Evolutionary conservation across 2,797 vertebrate genomes (phyloP).

Genomic region (Hemitrygon akajei): DNA sequence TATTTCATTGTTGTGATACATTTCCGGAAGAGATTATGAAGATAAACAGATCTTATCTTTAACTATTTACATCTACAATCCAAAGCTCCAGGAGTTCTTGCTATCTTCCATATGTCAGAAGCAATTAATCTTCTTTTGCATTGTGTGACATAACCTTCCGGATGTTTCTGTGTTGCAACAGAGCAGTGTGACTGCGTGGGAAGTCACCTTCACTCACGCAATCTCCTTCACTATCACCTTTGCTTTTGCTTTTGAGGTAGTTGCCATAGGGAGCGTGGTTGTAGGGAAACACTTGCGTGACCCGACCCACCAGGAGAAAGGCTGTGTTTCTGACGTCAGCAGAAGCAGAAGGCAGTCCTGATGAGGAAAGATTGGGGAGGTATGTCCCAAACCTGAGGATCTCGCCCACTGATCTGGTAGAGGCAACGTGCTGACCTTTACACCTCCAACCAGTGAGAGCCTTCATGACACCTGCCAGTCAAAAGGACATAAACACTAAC

Average conservation of each 20-base stretch:
- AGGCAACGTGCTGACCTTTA: background rate
- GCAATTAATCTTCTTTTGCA: background rate
- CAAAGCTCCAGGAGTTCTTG: background rate
- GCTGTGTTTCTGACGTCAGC: background rate
- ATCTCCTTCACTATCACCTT: background rate
- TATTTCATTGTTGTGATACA: background rate
- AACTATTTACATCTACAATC: background rate
- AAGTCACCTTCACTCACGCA: conserved; percentile 19
- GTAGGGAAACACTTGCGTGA: conserved; percentile 22
- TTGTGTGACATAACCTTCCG: conserved; percentile 16
- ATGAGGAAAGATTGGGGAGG: background rate
- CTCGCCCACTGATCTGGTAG: background rate
- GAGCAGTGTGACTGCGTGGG: conserved; percentile 16
- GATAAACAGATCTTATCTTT: background rate
- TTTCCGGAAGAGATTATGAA: background rate
- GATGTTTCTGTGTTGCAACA: conserved; percentile 8
- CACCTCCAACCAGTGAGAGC: background rate
- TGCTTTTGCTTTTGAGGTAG: background rate
- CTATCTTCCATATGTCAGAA: background rate
- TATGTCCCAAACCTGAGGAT: background rate
- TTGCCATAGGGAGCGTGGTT: background rate
- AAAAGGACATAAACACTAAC: background rate
- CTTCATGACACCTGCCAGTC: background rate
- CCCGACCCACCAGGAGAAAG: background rate
- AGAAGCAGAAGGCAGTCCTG: background rate